Percentiles rank a stretch among this genome's conserved stretches.
phyloP scores from a whole-genome alignment of 2,888 invertebrate species.

The Platerodrilus igneus region DNA sequence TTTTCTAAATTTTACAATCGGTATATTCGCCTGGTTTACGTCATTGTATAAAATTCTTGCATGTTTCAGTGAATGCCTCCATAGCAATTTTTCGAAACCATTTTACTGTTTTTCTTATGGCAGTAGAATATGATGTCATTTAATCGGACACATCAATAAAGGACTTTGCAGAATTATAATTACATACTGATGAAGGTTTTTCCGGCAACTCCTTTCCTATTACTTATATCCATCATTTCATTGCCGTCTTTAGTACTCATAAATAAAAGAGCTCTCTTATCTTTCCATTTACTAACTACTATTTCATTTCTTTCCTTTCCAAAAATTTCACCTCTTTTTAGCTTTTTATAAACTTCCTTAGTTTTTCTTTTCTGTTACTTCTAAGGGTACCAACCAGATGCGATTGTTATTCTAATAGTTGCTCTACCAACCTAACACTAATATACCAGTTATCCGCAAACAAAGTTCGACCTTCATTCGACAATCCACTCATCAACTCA shows the following conservation, averaged over 20 bases:
- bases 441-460: constrained; percentile 38
- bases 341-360: no score
- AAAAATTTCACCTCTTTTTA: constrained; percentile 28
- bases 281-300: constrained; percentile 30
- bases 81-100: constrained; percentile 28
- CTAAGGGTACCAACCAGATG: constrained; percentile 36
- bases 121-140: constrained; percentile 20
- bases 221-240: constrained; percentile 3
- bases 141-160: constrained; percentile 27
- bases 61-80: constrained; percentile 27
- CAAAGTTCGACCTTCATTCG: constrained; percentile 29
- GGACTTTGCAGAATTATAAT: constrained; percentile 25
- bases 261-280: constrained; percentile 23
- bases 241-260: constrained; percentile 8
- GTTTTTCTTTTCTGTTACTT: constrained; percentile 8
- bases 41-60: constrained; percentile 7
- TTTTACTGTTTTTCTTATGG: constrained; percentile 21
- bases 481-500: no score
- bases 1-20: neutral
- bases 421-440: constrained; percentile 33
- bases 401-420: constrained; percentile 34
- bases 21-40: neutral
- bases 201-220: constrained; percentile 7
- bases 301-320: constrained; percentile 28
- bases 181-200: constrained; percentile 20